Evolutionary conservation across 2,113 vertebrate genomes (phyloP).

Genomic region (Oncorhynchus mykiss): DNA sequence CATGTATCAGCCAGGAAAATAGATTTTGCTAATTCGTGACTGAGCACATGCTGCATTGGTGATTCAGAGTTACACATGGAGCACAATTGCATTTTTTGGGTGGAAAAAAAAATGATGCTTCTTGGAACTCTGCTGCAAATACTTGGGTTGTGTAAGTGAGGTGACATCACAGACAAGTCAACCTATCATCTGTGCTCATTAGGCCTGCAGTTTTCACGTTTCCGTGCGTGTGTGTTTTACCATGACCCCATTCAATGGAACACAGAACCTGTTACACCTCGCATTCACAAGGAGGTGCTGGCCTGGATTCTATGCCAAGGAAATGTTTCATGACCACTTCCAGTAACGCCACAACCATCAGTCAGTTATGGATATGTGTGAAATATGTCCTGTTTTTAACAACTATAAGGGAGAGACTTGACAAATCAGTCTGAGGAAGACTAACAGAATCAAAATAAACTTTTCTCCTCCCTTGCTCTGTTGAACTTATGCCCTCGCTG

Average conservation of each 20-base stretch:
- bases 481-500: conserved; percentile 14
- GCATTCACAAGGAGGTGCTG: background rate
- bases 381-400: background rate
- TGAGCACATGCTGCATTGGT: background rate
- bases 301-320: conserved; percentile 59
- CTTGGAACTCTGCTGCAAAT: background rate
- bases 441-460: conserved; percentile 9
- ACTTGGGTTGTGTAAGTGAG: background rate
- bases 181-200: background rate
- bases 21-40: background rate
- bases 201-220: conserved; percentile 4
- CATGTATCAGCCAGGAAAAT: background rate
- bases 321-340: conserved; percentile 24
- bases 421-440: conserved; percentile 47
- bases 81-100: background rate
- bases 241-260: background rate
- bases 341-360: conserved; percentile 1
- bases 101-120: background rate
- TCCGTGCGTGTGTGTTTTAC: conserved; percentile 4
- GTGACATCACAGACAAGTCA: background rate
- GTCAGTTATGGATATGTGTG: background rate
- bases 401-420: conserved; percentile 28
- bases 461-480: conserved; percentile 12
- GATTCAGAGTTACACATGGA: no score
- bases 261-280: no score